A percentile compares a stretch with the other conserved stretches of the same genome.
Evolutionary conservation across 2,888 invertebrate genomes (phyloP).

Genomic region (Tanytarsus gracilentus): DNA sequence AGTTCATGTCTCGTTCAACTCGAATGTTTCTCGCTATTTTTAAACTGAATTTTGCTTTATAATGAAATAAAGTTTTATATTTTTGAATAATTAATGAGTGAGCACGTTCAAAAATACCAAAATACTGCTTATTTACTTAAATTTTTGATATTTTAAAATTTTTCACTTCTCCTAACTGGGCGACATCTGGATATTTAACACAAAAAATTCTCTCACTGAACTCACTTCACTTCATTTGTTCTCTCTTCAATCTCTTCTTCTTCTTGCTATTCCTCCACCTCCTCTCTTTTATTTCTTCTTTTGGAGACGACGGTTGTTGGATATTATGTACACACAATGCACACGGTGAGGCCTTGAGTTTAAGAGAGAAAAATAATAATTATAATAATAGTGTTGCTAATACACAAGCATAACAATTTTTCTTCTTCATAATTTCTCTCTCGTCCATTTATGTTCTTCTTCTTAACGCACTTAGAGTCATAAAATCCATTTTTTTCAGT

Average conservation of each 20-base stretch:
- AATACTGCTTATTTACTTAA: too few relatives aligned
- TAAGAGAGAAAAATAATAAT: neutral
- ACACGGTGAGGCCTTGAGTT: constrained; percentile 17
- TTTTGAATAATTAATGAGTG: too few relatives aligned
- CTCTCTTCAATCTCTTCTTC: too few relatives aligned
- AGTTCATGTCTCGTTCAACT: too few relatives aligned
- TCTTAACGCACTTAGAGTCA: too few relatives aligned
- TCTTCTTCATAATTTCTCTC: too few relatives aligned
- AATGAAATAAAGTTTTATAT: too few relatives aligned
- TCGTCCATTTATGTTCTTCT: neutral
- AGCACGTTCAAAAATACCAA: too few relatives aligned
- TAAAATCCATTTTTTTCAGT: too few relatives aligned
- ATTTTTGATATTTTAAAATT: neutral
- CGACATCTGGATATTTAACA: neutral
- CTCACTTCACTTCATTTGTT: too few relatives aligned
- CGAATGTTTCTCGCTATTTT: neutral
- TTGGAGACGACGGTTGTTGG: neutral
- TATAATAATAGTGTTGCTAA: constrained; percentile 20
- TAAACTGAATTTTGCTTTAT: neutral
- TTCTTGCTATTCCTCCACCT: too few relatives aligned
- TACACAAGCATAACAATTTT: neutral
- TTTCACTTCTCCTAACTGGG: neutral
- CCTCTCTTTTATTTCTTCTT: too few relatives aligned
- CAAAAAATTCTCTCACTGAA: neutral
- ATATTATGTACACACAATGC: neutral